These are phyloP conservation scores for Hippoglossus stenolepis DNA, from an alignment of 2,113 vertebrate genomes.

Conservation along the genomic window DNA sequence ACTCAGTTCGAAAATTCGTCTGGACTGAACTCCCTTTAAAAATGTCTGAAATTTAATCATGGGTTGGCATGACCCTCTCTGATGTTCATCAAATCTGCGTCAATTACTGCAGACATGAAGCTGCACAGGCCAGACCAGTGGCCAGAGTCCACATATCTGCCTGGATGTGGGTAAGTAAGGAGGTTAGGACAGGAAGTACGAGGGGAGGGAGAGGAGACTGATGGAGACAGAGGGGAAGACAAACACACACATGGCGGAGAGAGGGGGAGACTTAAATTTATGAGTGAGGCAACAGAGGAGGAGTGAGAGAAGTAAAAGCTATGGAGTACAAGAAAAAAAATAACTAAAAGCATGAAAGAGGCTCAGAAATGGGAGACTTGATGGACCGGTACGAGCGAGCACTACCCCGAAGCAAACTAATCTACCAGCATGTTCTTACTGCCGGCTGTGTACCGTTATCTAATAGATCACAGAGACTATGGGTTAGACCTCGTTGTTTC, in stretches of 20 bases:
- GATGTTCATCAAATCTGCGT: slow-evolving; percentile 63
- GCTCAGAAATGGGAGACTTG: background rate
- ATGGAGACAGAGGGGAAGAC: background rate
- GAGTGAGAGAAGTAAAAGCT: background rate
- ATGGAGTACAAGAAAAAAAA: background rate
- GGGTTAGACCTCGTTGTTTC: background rate
- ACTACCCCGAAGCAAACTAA: background rate
- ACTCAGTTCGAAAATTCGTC: slow-evolving; percentile 35
- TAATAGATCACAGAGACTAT: background rate
- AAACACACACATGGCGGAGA: background rate
- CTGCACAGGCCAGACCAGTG: slow-evolving; percentile 59
- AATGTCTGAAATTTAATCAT: slow-evolving; percentile 49
- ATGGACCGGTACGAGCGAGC: background rate
- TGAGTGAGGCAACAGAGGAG: background rate
- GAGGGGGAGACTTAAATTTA: background rate
- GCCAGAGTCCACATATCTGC: slow-evolving; percentile 39
- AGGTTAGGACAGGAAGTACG: slow-evolving; percentile 41
- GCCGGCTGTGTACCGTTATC: background rate
- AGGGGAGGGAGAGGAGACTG: background rate
- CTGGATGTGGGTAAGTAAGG: slow-evolving; percentile 29
- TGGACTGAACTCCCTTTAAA: slow-evolving; percentile 38
- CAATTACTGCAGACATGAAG: slow-evolving; percentile 55
- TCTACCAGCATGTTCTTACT: background rate
- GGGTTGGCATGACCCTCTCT: slow-evolving; percentile 24
- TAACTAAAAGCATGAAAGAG: background rate